Conservation (phyloP, 2,797 vertebrate species). For the Pangasius macronema region DNA sequence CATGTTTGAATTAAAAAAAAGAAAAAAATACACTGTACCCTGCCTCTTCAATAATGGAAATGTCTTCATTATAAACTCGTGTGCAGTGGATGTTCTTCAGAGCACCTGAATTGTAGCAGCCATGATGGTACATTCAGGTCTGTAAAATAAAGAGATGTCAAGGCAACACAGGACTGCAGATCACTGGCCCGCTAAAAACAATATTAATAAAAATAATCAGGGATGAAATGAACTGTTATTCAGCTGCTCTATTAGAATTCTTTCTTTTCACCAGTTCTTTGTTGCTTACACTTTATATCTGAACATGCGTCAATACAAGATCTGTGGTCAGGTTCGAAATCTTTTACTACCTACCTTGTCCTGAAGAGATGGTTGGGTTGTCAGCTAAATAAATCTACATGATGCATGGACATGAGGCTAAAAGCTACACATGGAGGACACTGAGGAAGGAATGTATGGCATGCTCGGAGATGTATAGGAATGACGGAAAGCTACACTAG, state of each 20-base stretch:
- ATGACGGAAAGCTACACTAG: slow-evolving; percentile 15
- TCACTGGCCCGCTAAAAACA: background rate
- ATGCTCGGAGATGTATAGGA: slow-evolving; percentile 36
- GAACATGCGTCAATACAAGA: background rate
- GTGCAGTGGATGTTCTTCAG: slow-evolving; percentile 63
- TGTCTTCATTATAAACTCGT: background rate
- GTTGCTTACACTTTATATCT: background rate
- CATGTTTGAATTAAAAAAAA: background rate
- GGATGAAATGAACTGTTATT: background rate
- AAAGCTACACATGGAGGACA: slow-evolving; percentile 41
- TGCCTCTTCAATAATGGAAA: slow-evolving; percentile 9
- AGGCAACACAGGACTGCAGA: background rate
- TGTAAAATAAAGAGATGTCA: slow-evolving; percentile 71
- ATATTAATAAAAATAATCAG: background rate
- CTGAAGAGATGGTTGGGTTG: background rate
- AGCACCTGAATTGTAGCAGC: slow-evolving; percentile 82
- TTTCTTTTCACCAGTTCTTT: background rate
- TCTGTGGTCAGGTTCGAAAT: background rate
- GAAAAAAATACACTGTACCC: slow-evolving; percentile 7
- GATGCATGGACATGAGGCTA: slow-evolving; percentile 28
- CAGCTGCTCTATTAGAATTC: background rate
- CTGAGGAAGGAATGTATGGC: slow-evolving; percentile 17
- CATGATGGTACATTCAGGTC: slow-evolving; percentile 83
- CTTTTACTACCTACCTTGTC: slow-evolving; percentile 32
- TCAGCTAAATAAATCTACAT: slow-evolving; percentile 7